Base-by-base conservation (phyloP, 2,888 invertebrate species). In the Cistogaster globosa region DNA sequence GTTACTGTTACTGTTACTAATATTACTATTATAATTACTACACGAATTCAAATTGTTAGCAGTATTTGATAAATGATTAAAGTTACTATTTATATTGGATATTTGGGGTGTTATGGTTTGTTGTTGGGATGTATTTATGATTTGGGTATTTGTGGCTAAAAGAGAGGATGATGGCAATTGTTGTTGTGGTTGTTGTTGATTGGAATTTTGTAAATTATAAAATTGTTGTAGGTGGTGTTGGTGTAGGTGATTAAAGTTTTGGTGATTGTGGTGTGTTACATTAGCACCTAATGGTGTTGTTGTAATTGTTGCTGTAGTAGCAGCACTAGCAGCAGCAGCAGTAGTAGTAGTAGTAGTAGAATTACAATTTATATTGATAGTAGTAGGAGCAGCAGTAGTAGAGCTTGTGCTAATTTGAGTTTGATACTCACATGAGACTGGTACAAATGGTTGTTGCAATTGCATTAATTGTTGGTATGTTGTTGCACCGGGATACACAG, bases 361-460 rank as follows among this genome's bases (percentile, higher is more conserved):
- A 86, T 86, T 83, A 82, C 84, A 85, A 86, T 86, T 86, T 68
- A 86, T 82, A 83, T 71, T 76, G 67, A 68, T 81, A 67, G 71
- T 88, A 89, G 89, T 88, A 88, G 86, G 77, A 87, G 87, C 84
- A 87, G 86, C 86, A 86, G 82, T 87, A 86, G 86, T 87, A 85
- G 86, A 86, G 86, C 81, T 86, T 81, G 86, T 87, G 86, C 88
- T 88, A 88, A 89, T 89, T 87, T 87, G 87, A 87, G 88, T 87
- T 87, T 86, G 88, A 96, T 97, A 97, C 98, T 98, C 98, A 98
- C 98, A 98, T 97, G 98, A 97, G 95, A 98, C 97, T 96, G 98
- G 97, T 96, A 98, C 97, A 95, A 97, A 98, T 93, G 97, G 98
- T 95, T 97, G 97, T 92, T 94, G 94, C 92, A 97, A 95, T 94